These are phyloP conservation scores for Haliaeetus leucogaster DNA, from an alignment of 2,113 vertebrate genomes.

Conservation along the genomic window DNA sequence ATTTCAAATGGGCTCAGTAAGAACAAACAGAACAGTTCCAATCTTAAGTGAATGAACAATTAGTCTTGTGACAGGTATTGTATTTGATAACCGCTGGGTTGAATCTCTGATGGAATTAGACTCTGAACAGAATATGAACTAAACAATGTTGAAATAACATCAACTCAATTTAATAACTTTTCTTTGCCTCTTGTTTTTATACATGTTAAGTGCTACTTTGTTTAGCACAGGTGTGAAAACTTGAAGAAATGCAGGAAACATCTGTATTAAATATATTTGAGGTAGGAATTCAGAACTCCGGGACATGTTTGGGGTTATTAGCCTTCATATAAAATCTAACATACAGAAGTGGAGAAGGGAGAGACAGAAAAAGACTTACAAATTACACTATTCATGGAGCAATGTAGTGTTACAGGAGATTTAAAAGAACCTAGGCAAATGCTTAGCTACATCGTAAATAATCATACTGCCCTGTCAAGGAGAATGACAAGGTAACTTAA, in stretches of 20 bases:
- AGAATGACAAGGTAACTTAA: too few species aligned
- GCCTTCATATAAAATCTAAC: neutral
- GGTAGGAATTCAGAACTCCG: neutral
- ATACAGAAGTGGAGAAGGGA: neutral
- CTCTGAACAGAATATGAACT: neutral
- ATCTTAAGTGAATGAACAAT: neutral
- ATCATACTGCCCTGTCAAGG: too few species aligned
- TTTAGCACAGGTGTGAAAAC: neutral
- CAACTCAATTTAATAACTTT: neutral
- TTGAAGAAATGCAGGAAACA: neutral
- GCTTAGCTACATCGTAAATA: too few species aligned
- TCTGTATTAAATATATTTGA: neutral
- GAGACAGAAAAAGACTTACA: neutral
- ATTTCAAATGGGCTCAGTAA: neutral
- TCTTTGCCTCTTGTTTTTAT: neutral
- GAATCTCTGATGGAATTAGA: neutral
- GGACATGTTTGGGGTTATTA: neutral
- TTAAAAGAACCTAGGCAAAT: neutral
- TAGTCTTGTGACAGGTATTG: neutral
- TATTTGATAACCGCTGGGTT: neutral
- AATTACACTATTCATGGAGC: neutral
- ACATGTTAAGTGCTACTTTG: neutral
- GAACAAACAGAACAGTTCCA: neutral
- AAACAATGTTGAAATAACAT: neutral
- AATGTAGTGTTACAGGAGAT: neutral